A percentile compares a stretch with the other conserved stretches of the same genome.
phyloP scores from a whole-genome alignment of 2,888 invertebrate species.

The Apantesis nais region DNA sequence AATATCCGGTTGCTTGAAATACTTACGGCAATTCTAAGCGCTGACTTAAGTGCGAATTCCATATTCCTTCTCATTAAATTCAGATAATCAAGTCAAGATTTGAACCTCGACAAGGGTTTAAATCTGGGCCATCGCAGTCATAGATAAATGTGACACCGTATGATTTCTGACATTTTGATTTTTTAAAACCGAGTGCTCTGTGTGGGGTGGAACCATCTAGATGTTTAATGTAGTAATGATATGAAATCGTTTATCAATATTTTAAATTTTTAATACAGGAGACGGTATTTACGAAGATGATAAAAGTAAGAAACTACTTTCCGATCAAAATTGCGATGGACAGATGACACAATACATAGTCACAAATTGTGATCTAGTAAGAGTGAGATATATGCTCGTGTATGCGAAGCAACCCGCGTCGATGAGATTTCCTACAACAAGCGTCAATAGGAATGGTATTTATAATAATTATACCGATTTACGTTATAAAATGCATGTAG shows the following conservation, averaged over 20 bases:
- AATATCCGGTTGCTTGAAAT: too few species aligned
- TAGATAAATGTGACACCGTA: not conserved
- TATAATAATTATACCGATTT: slow-evolving; percentile 1
- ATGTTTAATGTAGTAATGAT: not conserved
- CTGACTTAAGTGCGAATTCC: not conserved
- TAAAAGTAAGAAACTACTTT: slow-evolving; percentile 55
- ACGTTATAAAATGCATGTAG: not conserved
- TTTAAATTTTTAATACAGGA: slow-evolving; percentile 48
- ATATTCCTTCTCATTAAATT: not conserved
- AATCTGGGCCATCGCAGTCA: not conserved
- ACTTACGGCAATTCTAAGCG: not conserved
- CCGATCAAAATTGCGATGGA: slow-evolving; percentile 81
- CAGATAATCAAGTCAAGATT: not conserved
- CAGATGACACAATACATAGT: slow-evolving; percentile 88
- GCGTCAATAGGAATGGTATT: slow-evolving; percentile 70
- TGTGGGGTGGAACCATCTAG: not conserved
- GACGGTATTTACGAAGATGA: slow-evolving; percentile 67
- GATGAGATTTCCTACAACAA: slow-evolving; percentile 70
- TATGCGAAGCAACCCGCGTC: slow-evolving; percentile 85
- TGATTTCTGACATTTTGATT: too few species aligned
- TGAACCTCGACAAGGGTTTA: not conserved
- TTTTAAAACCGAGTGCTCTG: too few species aligned
- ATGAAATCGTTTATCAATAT: not conserved
- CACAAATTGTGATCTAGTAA: slow-evolving; percentile 90
- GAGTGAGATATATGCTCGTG: slow-evolving; percentile 91